Percentiles rank a stretch among this genome's conserved stretches.
These are phyloP conservation scores for Dinomys branickii DNA, from an alignment of 2,113 vertebrate species.

Conservation along the genomic window DNA sequence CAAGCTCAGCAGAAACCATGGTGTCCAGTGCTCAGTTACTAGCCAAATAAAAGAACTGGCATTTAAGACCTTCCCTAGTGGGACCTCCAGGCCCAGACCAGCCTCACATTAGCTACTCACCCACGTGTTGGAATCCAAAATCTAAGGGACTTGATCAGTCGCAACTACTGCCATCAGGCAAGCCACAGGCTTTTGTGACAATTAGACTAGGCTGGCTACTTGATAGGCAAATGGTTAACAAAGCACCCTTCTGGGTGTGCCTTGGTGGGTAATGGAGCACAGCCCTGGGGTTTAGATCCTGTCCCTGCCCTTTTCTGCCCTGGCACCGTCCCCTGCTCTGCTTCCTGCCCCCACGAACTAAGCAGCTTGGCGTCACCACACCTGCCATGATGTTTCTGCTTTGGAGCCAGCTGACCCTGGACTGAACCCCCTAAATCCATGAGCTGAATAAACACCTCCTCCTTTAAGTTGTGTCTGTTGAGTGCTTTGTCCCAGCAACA, in stretches of 20 bases:
- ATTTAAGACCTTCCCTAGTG: not conserved
- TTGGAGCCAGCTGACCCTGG: not conserved
- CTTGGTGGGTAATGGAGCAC: not conserved
- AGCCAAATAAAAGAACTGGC: not conserved
- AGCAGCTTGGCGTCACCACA: not conserved
- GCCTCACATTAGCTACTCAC: not conserved
- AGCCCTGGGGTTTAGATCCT: not conserved
- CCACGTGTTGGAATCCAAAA: not conserved
- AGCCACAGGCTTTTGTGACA: not conserved
- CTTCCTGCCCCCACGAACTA: not conserved
- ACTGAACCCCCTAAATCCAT: not conserved
- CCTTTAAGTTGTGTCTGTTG: not conserved
- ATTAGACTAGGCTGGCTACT: not conserved
- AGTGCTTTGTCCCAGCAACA: not conserved
- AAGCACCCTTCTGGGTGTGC: not conserved
- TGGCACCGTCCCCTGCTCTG: not conserved
- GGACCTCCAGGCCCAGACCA: not conserved
- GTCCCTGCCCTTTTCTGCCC: not conserved
- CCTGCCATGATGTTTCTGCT: not conserved
- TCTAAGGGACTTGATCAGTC: not conserved
- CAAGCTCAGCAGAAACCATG: not conserved
- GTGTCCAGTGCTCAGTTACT: not conserved
- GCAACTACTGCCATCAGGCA: fast-evolving
- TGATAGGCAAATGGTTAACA: not conserved
- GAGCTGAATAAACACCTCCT: not conserved